Evolutionary conservation across 2,113 vertebrate genomes (phyloP).

Genomic region (Myotis lucifugus): DNA sequence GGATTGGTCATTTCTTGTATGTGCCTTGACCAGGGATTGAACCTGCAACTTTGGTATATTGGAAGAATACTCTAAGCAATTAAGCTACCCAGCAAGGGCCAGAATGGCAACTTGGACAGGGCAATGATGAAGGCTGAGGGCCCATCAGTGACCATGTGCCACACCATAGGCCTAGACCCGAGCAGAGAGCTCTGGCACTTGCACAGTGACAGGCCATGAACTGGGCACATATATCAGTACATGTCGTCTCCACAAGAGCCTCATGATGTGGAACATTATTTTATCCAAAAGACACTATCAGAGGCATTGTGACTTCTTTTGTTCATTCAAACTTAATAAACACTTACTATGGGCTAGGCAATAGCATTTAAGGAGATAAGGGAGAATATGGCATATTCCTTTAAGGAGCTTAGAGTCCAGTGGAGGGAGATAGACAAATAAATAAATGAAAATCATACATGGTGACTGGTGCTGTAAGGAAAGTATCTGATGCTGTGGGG

Average conservation of each 20-base stretch:
- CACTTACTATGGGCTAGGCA: not conserved
- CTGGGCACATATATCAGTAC: not conserved
- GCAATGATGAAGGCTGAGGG: not conserved
- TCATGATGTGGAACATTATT: not conserved
- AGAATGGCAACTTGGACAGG: not conserved
- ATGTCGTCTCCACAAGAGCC: not conserved
- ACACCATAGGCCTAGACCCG: not conserved
- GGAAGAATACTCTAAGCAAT: too few species aligned
- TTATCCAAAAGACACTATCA: not conserved
- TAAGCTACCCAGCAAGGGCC: too few species aligned
- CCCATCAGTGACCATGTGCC: not conserved
- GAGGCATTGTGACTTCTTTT: not conserved
- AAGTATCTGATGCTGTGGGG: not conserved
- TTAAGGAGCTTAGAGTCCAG: not conserved
- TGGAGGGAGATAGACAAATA: not conserved
- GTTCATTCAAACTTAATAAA: not conserved
- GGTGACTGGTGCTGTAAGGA: not conserved
- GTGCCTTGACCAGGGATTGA: too few species aligned
- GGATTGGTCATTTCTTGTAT: too few species aligned
- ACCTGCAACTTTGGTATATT: too few species aligned
- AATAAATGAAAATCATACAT: not conserved
- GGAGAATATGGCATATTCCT: not conserved
- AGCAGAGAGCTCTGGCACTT: not conserved
- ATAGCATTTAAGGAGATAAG: not conserved
- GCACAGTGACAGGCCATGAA: not conserved